These are phyloP conservation scores for Meloe dianella DNA, from an alignment of 2,888 invertebrate species.

Conservation along the genomic window DNA sequence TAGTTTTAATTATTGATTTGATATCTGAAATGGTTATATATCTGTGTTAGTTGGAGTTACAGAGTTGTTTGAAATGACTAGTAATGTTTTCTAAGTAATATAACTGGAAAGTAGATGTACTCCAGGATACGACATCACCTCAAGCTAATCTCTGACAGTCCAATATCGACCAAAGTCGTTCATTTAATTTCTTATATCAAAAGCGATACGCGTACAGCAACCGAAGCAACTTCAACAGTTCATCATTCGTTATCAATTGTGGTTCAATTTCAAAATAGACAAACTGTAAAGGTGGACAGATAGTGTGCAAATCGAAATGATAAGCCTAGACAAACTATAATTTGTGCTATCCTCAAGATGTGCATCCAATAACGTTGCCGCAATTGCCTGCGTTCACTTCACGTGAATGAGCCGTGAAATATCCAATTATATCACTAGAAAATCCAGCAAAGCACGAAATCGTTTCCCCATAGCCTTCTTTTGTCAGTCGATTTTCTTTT, in stretches of 20 bases:
- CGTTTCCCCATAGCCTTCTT: neutral
- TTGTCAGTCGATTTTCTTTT: neutral
- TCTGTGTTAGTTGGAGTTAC: too few species aligned
- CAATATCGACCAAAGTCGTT: slow-evolving; percentile 38
- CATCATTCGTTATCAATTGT: slow-evolving; percentile 22
- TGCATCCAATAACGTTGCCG: too few species aligned
- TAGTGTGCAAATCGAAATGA: neutral
- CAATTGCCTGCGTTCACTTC: too few species aligned
- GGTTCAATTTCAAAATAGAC: neutral
- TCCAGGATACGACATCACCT: slow-evolving; percentile 24
- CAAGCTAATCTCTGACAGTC: slow-evolving; percentile 37
- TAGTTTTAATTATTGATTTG: too few species aligned
- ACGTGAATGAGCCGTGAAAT: too few species aligned
- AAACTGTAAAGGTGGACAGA: neutral
- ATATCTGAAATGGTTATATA: too few species aligned
- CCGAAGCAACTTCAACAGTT: slow-evolving; percentile 19
- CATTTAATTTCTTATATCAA: slow-evolving; percentile 40
- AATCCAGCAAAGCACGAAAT: neutral
- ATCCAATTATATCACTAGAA: too few species aligned
- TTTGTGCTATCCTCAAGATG: too few species aligned
- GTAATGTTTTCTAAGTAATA: too few species aligned
- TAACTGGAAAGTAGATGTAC: slow-evolving; percentile 4
- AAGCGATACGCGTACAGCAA: slow-evolving; percentile 35
- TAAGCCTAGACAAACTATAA: too few species aligned
- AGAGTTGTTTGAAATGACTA: too few species aligned